Conservation (phyloP, 2,797 vertebrate genomes). For the Nannoperca australis region DNA sequence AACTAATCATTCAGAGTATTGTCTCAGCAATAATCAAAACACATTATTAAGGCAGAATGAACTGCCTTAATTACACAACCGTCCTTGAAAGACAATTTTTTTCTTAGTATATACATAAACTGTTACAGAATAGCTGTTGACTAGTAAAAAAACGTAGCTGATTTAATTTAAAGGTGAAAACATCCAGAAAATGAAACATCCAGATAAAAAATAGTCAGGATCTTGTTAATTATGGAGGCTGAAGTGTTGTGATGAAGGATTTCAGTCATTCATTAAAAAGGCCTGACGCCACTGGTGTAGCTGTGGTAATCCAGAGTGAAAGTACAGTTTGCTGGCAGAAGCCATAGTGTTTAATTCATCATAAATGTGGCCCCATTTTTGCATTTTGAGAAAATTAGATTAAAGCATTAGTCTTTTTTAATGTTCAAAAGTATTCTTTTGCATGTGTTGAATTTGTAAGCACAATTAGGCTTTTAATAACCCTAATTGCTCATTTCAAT, state of each 20-base stretch:
- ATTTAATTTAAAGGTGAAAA: conserved; percentile 28
- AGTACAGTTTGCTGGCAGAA: conserved; percentile 44
- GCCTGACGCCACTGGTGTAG: conserved; percentile 31
- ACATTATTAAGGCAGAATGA: neutral
- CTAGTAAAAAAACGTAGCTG: neutral
- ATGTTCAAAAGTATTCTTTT: conserved; percentile 22
- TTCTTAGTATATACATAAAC: neutral
- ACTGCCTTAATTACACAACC: neutral
- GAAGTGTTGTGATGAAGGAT: conserved; percentile 44
- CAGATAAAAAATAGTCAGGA: conserved; percentile 12
- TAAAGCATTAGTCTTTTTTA: conserved; percentile 20
- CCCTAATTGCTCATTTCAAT: conserved; percentile 39
- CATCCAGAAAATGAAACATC: conserved; percentile 11
- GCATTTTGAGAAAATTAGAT: conserved; percentile 46
- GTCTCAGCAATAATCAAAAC: neutral
- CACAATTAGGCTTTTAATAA: conserved; percentile 37
- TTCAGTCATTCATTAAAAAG: conserved; percentile 52
- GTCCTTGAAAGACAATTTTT: neutral
- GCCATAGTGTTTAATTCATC: conserved; percentile 68
- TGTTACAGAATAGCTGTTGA: neutral
- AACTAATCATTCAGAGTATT: neutral
- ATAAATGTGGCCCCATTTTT: conserved; percentile 37
- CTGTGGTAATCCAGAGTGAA: conserved; percentile 56
- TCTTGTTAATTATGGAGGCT: conserved; percentile 51
- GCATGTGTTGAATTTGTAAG: conserved; percentile 25